phyloP scores from a whole-genome alignment of 2,797 vertebrate species.

The Pipistrellus kuhlii region DNA sequence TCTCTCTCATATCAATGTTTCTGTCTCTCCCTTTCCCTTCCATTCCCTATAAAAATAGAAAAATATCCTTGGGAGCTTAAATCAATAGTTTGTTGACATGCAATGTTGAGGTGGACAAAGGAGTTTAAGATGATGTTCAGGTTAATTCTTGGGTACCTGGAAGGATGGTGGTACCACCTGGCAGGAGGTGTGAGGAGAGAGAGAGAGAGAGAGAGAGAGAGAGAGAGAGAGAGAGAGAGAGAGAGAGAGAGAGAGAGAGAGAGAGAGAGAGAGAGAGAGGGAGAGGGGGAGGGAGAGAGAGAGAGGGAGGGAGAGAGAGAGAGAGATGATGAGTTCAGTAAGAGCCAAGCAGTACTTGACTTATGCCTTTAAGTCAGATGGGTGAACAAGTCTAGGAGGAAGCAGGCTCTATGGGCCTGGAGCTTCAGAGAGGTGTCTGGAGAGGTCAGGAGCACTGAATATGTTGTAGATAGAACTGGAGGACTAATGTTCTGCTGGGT shows the following conservation, averaged over 20 bases:
- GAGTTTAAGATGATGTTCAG: not conserved
- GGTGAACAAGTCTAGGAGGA: not conserved
- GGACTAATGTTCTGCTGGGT: not conserved
- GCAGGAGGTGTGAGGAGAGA: too few species aligned
- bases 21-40: too few species aligned
- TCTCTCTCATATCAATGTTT: too few species aligned
- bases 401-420: not conserved
- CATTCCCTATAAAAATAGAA: too few species aligned
- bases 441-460: not conserved
- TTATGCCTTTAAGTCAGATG: not conserved
- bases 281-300: too few species aligned
- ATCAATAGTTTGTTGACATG: not conserved
- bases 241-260: too few species aligned
- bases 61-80: not conserved
- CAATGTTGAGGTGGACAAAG: not conserved
- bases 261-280: too few species aligned
- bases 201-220: too few species aligned
- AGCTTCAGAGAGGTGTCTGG: not conserved
- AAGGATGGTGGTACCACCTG: not conserved
- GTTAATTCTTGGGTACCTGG: not conserved
- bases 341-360: not conserved
- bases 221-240: too few species aligned
- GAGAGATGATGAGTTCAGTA: too few species aligned
- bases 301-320: too few species aligned
- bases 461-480: not conserved